Evolutionary conservation across 1,140 invertebrate species (phyloP), one percentile per base, ranked within the genome.

Genomic region (Paraescarpia echinospica): DNA sequence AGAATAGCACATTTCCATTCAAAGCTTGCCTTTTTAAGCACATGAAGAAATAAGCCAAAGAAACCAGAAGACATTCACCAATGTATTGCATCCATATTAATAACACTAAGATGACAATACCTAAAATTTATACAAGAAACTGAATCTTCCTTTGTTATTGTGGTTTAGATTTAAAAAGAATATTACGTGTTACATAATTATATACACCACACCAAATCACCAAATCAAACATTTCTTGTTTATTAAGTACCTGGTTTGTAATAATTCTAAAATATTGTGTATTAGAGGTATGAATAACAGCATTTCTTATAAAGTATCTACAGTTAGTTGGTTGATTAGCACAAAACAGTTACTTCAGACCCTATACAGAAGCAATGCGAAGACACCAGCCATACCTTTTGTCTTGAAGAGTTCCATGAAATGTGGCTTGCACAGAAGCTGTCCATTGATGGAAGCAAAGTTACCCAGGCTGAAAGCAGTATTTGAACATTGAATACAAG

Each of bases 331-430:
- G 27, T 77, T 77, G 59, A 77, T 77, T 77, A 77, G 59, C 59
- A 77, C 59, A 77, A 31, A 77, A 77, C 12, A 77, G 59, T 77
- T 27, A 77, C 59, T 77, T 77, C 59, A 77, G 59, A 77, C 59
- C 27, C 59, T 77, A 18, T 77, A 27, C 22, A 77, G 12, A 77
- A 27, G 22, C 59, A 77, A 77, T 77, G 59, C 33, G 31, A 90
- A 31, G 90, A 90, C 90, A 90, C n/a, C 18, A 41, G 14, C 14
- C n/a, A 2, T 90, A 77, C 97, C 98, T 97, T 99, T 99, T 33
- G 98, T 98, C 93, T 98, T 97, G 96, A 99, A 99, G 18, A 99
- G 97, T 94, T 98, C 97, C 95, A 98, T 98, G 96, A 99, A 99
- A 96, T 99, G 98, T n/a, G 98, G 97, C 96, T 98, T 98, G 96